Evolutionary conservation across 2,888 invertebrate genomes (phyloP).

Genomic region (Tetragonula carbonaria): DNA sequence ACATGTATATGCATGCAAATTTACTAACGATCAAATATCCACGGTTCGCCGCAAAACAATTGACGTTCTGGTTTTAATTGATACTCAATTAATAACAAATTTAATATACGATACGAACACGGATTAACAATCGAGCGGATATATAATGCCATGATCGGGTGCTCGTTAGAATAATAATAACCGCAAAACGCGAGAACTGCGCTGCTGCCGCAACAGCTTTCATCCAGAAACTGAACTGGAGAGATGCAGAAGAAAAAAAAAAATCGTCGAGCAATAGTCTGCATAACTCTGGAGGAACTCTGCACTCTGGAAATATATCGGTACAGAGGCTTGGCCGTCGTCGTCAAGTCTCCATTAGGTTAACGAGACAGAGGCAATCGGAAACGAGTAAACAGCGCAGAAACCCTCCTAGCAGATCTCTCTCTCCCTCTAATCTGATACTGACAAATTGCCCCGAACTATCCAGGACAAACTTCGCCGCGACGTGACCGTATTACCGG

Average conservation of each 20-base stretch:
- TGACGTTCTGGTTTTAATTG: constrained; percentile 11
- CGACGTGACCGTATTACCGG: constrained; percentile 42
- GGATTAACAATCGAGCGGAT: not conserved
- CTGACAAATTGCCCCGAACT: constrained; percentile 33
- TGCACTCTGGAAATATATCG: not conserved
- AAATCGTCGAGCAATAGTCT: not conserved
- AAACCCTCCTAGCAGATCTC: not conserved
- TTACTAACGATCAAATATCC: constrained; percentile 8
- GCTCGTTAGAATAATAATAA: no score
- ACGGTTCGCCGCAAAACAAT: constrained; percentile 13
- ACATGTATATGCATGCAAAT: constrained; percentile 31
- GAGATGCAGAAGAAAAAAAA: not conserved
- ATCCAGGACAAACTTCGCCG: constrained; percentile 31
- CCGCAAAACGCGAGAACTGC: no score
- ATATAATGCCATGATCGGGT: not conserved
- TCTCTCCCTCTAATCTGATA: constrained; percentile 23
- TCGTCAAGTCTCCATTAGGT: constrained; percentile 6
- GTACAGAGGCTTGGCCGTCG: not conserved
- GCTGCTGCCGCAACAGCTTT: no score
- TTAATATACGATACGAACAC: constrained; percentile 1
- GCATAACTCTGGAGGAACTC: no score
- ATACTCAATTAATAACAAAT: constrained; percentile 26
- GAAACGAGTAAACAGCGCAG: constrained; percentile 25
- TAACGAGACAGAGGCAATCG: constrained; percentile 24
- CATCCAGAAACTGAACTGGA: no score